Conservation (phyloP, 2,888 invertebrate genomes). For the Odontocolon sp. region DNA sequence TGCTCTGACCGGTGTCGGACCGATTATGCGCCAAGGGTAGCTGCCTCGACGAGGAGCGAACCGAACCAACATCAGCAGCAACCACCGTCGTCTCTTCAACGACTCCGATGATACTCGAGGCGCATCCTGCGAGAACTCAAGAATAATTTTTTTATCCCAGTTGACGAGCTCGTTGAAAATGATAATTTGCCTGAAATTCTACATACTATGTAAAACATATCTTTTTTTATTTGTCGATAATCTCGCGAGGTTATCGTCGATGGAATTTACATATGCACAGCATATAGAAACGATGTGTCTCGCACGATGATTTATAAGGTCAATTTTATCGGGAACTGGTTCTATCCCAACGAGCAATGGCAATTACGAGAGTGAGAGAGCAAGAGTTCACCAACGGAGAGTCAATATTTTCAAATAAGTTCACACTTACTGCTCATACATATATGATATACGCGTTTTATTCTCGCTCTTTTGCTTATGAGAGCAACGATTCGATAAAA, state of each 20-base stretch:
- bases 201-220: slow-evolving; percentile 5
- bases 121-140: background rate
- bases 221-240: slow-evolving; percentile 39
- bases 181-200: background rate
- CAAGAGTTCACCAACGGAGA: slow-evolving; percentile 41
- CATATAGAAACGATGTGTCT: slow-evolving; percentile 36
- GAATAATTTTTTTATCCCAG: background rate
- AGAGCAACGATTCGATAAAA: slow-evolving; percentile 54
- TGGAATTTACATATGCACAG: slow-evolving; percentile 56
- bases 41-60: slow-evolving; percentile 27
- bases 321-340: slow-evolving; percentile 64
- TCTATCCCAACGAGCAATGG: slow-evolving; percentile 54
- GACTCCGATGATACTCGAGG: background rate
- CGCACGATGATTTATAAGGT: slow-evolving; percentile 61
- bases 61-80: slow-evolving; percentile 37
- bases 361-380: slow-evolving; percentile 53
- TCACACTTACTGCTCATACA: slow-evolving; percentile 49
- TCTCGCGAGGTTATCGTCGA: slow-evolving; percentile 55
- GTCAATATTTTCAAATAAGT: slow-evolving; percentile 45
- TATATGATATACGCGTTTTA: slow-evolving; percentile 37
- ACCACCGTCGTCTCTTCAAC: background rate
- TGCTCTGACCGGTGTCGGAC: slow-evolving; percentile 55
- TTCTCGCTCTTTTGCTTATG: slow-evolving; percentile 41
- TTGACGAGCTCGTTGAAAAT: slow-evolving; percentile 3
- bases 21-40: slow-evolving; percentile 60